These are phyloP conservation scores for Pterocles gutturalis DNA, from an alignment of 2,113 vertebrate species.

Conservation along the genomic window DNA sequence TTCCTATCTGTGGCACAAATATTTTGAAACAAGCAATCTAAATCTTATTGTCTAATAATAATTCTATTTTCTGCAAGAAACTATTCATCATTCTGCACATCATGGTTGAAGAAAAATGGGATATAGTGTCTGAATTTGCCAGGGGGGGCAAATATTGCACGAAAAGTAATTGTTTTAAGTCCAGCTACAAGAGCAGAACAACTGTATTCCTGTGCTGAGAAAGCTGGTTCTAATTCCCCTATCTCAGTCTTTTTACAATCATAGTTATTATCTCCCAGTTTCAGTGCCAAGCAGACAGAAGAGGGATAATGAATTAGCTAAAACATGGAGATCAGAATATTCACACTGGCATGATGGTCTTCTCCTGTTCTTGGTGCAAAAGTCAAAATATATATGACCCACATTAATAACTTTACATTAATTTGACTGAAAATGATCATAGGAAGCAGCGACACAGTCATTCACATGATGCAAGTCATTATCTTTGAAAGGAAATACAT, in stretches of 20 bases:
- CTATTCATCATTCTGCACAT: neutral
- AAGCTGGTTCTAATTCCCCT: neutral
- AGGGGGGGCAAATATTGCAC: neutral
- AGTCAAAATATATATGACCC: constrained; percentile 13
- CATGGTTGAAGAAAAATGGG: neutral
- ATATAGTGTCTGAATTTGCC: neutral
- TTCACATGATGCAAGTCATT: neutral
- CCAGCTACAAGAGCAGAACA: neutral
- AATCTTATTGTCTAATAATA: neutral
- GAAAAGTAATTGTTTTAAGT: neutral
- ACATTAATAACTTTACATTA: neutral
- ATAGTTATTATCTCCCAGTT: neutral
- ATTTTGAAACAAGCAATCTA: neutral
- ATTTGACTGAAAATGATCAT: neutral
- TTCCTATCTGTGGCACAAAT: neutral
- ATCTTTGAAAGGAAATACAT: neutral
- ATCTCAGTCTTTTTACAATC: neutral
- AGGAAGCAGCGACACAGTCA: neutral
- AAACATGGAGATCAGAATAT: neutral
- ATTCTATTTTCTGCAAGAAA: neutral
- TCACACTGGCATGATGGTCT: neutral
- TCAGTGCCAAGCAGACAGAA: neutral
- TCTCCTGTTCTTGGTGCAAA: neutral
- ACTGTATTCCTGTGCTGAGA: neutral
- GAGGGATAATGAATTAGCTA: neutral